Evolutionary conservation across 2,113 vertebrate species (phyloP), one percentile per base, ranked within the genome.

Genomic region (Myotis brandtii): DNA sequence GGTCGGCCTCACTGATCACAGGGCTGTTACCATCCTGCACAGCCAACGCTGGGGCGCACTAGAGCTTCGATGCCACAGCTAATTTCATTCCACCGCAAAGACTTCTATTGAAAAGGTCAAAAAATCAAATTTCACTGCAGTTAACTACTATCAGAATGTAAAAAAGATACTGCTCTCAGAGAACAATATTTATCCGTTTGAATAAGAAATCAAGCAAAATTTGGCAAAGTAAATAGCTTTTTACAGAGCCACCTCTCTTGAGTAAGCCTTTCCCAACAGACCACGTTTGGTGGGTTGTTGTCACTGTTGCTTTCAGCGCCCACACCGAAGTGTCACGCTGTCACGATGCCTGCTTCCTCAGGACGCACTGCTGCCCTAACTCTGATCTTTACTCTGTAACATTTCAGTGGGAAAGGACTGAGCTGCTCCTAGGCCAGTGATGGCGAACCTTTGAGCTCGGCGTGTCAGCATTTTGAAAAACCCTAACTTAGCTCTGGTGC

Each of bases 301-400:
- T 62, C 91, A 27, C 34, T 83, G 43, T 95, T 88, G 96, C 56
- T 91, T 96, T 91, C 93, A 72, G 91, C n/a, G 80, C 93, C 23
- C 79, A 79, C 89, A 82, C 73, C 97, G 70, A 75, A 82, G 50
- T 92, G 83, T 96, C 23, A 70, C 94, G 80, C 40, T 94, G 92
- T 86, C 91, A 90, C 94, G 72, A 97, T 30, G 12, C 77, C 70
- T 84, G 43, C 66, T 96, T 96, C 48, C 70, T 96, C 77, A 93
- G 86, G 93, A 72, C 66, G 2, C 23, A 30, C 20, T 86, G 93
- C 93, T 85, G 72, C 43, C n/a, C 97, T 96, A 92, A 62, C 73
- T 91, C 93, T 96, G 89, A 88, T 40, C 34, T 97, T 97, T 43
- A 77, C 85, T 97, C 43, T 94, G 37, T 25, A 95, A 75, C 64